Conservation (phyloP, 53 echinoderm and acorn worm genomes). For the Astropecten irregularis region DNA sequence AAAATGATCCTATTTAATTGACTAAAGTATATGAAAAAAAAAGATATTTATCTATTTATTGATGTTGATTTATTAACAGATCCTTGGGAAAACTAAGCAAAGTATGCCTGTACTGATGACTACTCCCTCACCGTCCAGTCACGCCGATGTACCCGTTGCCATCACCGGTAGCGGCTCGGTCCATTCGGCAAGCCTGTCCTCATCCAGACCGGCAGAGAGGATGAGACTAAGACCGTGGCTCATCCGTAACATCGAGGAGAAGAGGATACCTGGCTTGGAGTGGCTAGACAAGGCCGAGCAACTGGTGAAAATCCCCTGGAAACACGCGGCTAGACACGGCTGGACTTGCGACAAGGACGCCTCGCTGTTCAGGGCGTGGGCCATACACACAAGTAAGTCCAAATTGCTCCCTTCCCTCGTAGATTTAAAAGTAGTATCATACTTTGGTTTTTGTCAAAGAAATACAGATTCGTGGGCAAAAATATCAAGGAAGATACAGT, state of each 20-base stretch:
- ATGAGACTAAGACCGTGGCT: slow-evolving; percentile 94
- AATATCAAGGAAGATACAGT: too few species aligned
- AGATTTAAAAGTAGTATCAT: too few species aligned
- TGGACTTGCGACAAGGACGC: slow-evolving; percentile 90
- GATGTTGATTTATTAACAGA: too few species aligned
- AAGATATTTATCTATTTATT: too few species aligned
- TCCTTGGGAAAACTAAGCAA: slow-evolving; percentile 24
- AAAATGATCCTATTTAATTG: too few species aligned
- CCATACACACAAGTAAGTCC: slow-evolving; percentile 98
- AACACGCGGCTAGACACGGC: slow-evolving; percentile 96
- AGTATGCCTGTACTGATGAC: slow-evolving; percentile 63
- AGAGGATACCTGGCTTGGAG: slow-evolving; percentile 70
- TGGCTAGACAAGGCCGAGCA: slow-evolving; percentile 83
- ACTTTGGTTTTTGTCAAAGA: too few species aligned
- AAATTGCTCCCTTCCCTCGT: too few species aligned
- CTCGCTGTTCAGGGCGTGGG: slow-evolving; percentile 89
- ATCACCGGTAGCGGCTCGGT: slow-evolving; percentile 25
- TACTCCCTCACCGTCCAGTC: slow-evolving; percentile 38
- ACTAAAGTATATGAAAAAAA: too few species aligned
- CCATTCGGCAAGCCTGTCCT: not conserved
- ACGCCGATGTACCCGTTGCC: slow-evolving; percentile 7
- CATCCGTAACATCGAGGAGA: slow-evolving; percentile 77
- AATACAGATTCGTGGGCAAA: too few species aligned
- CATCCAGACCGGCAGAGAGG: slow-evolving; percentile 74
- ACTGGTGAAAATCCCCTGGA: slow-evolving; percentile 96